phyloP scores from a whole-genome alignment of 2,888 invertebrate genomes.

The Sipha maydis region DNA sequence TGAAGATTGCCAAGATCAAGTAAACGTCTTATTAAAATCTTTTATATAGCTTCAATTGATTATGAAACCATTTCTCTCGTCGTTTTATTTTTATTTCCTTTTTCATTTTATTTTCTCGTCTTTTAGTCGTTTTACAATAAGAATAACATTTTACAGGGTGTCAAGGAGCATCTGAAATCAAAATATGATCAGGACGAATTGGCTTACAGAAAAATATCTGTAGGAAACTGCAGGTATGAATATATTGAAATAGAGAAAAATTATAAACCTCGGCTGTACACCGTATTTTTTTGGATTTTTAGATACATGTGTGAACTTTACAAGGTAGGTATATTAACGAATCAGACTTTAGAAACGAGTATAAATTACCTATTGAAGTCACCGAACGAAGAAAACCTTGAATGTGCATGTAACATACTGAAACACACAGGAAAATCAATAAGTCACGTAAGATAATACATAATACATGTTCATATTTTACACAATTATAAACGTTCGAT shows the following conservation, averaged over 20 bases:
- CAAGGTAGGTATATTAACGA: conserved; percentile 85
- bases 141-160: conserved; percentile 69
- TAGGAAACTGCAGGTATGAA: conserved; percentile 85
- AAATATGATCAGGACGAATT: conserved; percentile 81
- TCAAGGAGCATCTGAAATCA: conserved; percentile 78
- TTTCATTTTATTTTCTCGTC: no score
- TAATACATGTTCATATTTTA: no score
- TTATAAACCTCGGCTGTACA: no score
- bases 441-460: conserved; percentile 63
- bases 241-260: no score
- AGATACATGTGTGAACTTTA: conserved; percentile 70
- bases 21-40: background rate
- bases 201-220: conserved; percentile 81
- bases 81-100: no score
- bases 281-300: background rate
- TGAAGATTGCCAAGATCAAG: background rate
- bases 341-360: conserved; percentile 86
- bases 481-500: fast-evolving
- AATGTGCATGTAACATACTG: conserved; percentile 90
- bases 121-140: background rate
- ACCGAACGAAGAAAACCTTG: conserved; percentile 88
- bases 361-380: conserved; percentile 80
- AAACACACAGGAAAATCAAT: conserved; percentile 90
- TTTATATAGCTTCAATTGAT: background rate
- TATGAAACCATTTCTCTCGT: background rate